A percentile compares a stretch with the other conserved stretches of the same genome.
These are phyloP conservation scores for Andrena bicolor DNA, from an alignment of 2,888 invertebrate genomes.

Conservation along the genomic window DNA sequence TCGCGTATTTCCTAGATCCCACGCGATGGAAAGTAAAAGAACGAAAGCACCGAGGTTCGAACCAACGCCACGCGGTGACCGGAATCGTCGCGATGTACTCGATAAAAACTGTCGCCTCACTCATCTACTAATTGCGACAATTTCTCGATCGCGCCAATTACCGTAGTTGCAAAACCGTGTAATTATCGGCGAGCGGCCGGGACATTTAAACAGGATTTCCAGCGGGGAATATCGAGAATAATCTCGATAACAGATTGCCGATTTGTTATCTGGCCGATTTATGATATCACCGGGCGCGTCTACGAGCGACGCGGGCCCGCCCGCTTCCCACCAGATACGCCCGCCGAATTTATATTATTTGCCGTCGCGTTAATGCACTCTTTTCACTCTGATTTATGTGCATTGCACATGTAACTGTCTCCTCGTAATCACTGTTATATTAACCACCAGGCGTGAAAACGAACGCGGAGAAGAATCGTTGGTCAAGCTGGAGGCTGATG, in stretches of 20 bases:
- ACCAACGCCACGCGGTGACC: no score
- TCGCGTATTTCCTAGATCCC: neutral
- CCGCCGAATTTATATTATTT: conserved; percentile 41
- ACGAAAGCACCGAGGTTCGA: no score
- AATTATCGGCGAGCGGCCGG: conserved; percentile 62
- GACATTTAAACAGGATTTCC: conserved; percentile 66
- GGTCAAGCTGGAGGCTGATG: neutral
- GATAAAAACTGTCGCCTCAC: conserved; percentile 62
- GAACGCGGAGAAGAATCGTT: conserved; percentile 9
- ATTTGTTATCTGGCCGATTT: conserved; percentile 69
- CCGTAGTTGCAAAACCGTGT: conserved; percentile 57
- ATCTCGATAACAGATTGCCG: conserved; percentile 64
- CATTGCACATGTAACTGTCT: neutral
- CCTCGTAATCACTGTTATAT: conserved; percentile 25
- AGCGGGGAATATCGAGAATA: conserved; percentile 66
- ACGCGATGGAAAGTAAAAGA: no score
- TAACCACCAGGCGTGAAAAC: neutral
- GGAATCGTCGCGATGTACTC: conserved; percentile 19
- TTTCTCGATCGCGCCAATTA: conserved; percentile 67
- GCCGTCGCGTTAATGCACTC: conserved; percentile 39
- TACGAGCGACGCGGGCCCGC: conserved; percentile 14
- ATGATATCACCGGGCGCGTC: conserved; percentile 55
- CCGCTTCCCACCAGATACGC: conserved; percentile 9
- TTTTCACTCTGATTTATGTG: conserved; percentile 27
- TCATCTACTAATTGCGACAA: conserved; percentile 65